These are phyloP conservation scores for Anseranas semipalmata DNA, from an alignment of 2,113 vertebrate species.

Conservation along the genomic window DNA sequence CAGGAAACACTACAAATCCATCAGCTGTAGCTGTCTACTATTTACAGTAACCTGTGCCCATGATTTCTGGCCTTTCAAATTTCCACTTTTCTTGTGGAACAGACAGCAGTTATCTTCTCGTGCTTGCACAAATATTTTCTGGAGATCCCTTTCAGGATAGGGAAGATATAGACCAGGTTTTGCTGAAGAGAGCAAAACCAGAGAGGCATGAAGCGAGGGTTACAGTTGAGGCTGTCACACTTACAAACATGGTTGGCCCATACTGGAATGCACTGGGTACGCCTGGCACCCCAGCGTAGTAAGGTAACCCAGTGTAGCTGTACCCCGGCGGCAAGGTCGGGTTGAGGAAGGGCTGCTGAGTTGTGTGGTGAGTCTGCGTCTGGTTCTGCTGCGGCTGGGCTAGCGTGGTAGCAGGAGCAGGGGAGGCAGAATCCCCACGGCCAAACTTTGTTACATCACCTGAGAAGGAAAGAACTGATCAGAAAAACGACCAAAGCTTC, in stretches of 20 bases:
- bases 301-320: conserved; percentile 95
- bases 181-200: background rate
- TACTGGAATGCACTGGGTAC: conserved; percentile 96
- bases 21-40: background rate
- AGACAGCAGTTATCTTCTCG: background rate
- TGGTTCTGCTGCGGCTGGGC: conserved; percentile 88
- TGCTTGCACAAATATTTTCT: background rate
- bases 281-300: conserved; percentile 88
- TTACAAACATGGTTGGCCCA: conserved; percentile 93
- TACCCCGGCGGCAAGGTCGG: conserved; percentile 91
- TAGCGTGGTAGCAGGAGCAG: conserved; percentile 88
- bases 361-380: conserved; percentile 85
- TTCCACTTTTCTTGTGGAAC: background rate
- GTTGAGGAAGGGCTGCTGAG: conserved; percentile 94
- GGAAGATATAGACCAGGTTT: background rate
- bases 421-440: conserved; percentile 91
- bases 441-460: conserved; percentile 96
- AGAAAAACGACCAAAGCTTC: background rate
- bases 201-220: accelerated
- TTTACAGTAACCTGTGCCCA: background rate
- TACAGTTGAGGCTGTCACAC: conserved; percentile 15
- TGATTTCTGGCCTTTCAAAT: background rate
- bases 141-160: background rate
- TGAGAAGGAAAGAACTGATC: conserved; percentile 41
- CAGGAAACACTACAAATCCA: background rate